Conservation (phyloP, 2,113 vertebrate species). For the Neofelis nebulosa region DNA sequence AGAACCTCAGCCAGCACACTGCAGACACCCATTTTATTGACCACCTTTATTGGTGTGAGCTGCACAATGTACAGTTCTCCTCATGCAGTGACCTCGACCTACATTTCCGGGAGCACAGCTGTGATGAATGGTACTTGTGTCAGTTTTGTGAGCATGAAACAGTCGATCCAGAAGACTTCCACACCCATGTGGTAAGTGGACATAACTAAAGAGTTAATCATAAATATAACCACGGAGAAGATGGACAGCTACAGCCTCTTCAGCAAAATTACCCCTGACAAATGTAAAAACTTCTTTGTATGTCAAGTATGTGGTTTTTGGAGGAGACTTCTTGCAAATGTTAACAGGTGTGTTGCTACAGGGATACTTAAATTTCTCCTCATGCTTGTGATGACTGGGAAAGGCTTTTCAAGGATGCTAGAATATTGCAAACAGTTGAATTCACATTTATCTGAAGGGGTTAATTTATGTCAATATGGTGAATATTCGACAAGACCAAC, state of each 20-base stretch:
- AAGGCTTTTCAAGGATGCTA: constrained; percentile 88
- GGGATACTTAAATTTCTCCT: not conserved
- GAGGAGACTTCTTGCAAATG: not conserved
- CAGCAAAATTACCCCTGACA: constrained; percentile 83
- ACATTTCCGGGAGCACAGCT: constrained; percentile 88
- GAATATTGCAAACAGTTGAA: constrained; percentile 89
- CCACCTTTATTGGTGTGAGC: constrained; percentile 88
- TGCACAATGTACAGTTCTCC: constrained; percentile 87
- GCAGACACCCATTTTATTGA: constrained; percentile 86
- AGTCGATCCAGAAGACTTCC: constrained; percentile 85
- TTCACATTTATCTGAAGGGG: constrained; percentile 86
- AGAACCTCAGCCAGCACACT: constrained; percentile 87
- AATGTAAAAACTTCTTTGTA: not conserved
- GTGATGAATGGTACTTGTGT: constrained; percentile 87
- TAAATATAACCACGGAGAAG: constrained; percentile 83
- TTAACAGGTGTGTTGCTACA: not conserved
- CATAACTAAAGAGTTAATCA: constrained; percentile 83
- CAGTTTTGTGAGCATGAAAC: constrained; percentile 89
- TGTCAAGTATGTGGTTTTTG: not conserved
- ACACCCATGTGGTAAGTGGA: constrained; percentile 87
- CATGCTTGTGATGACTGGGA: constrained; percentile 89
- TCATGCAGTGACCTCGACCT: constrained; percentile 88
- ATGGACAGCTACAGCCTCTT: constrained; percentile 85
- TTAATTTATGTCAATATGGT: constrained; percentile 89
- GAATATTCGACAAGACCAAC: constrained; percentile 89